phyloP scores from a whole-genome alignment of 1,140 invertebrate genomes.

The Leptinotarsa texana region DNA sequence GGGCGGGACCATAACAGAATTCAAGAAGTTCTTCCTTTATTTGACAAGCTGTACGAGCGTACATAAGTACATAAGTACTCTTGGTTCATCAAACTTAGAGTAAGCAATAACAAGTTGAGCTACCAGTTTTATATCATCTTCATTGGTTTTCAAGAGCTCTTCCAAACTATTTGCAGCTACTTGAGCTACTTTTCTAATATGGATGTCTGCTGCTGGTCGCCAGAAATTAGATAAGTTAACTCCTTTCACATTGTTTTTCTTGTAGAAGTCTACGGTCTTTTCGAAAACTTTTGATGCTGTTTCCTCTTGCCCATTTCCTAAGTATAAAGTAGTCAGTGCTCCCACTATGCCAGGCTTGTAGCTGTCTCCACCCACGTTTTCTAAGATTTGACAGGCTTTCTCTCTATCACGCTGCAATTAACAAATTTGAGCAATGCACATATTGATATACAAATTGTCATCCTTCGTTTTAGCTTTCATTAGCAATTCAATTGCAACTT shows the following conservation, averaged over 20 bases:
- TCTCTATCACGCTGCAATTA: slow-evolving; percentile 71
- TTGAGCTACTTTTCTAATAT: slow-evolving; percentile 74
- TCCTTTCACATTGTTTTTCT: slow-evolving; percentile 67
- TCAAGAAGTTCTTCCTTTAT: too few relatives aligned
- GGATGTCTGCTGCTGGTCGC: slow-evolving; percentile 82
- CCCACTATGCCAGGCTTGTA: slow-evolving; percentile 86
- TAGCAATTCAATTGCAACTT: slow-evolving; percentile 74
- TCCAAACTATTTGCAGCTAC: slow-evolving; percentile 83
- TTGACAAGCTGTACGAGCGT: too few relatives aligned
- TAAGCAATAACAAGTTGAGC: too few relatives aligned
- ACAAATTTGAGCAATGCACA: slow-evolving; percentile 62
- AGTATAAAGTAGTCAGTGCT: slow-evolving; percentile 80
- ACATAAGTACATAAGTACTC: too few relatives aligned
- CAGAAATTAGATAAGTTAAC: slow-evolving; percentile 64
- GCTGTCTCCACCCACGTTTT: slow-evolving; percentile 70
- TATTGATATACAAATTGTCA: slow-evolving; percentile 50
- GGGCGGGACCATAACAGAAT: too few relatives aligned
- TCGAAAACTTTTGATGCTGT: slow-evolving; percentile 77
- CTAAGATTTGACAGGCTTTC: slow-evolving; percentile 73
- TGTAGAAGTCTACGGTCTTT: slow-evolving; percentile 84
- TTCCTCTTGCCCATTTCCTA: slow-evolving; percentile 75
- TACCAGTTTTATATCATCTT: slow-evolving; percentile 76
- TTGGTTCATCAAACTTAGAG: too few relatives aligned
- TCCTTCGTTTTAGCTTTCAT: slow-evolving; percentile 62
- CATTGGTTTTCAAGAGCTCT: slow-evolving; percentile 77